Evolutionary conservation across 2,113 vertebrate genomes (phyloP), one percentile per base, ranked within the genome.

Genomic region (Tachysurus fulvidraco): DNA sequence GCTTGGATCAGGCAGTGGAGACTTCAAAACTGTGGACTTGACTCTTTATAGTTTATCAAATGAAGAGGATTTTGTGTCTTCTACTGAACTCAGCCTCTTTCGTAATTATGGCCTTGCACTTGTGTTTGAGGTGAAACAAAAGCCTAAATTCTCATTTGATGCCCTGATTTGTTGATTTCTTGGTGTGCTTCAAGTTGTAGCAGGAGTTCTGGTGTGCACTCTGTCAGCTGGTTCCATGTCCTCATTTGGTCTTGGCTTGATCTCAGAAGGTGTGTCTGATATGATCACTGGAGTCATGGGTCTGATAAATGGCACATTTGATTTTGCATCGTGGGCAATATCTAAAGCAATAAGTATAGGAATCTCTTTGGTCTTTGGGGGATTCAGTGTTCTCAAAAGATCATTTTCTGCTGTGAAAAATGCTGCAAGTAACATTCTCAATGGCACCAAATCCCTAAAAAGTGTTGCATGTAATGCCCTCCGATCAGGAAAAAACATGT

Each of bases 231-330:
- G 90, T 10, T 41, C 79, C 12, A 65, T 84, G 14, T 74, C 78
- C 44, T 44, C 62, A 12, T 74, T 91, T 54, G 86, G 87, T 30
- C 41, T 83, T 54, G 30, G 78, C 17, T 62, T 90, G 17, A 88
- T 91, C 10, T 67, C 74, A 16, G 87, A 90, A 28, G 90, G 90
- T 41, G 83, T 91, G 10, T 85, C 85, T 21, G 90, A 91, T 71
- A 88, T 91, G 71, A 87, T 88, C 13, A 54, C 3, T 28, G 89
- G 90, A 50, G 25, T 86, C 41, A 46, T 73, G 64, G 90, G 89
- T 17, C 89, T 89, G 87, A 86, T 89, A 50, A 85, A 79, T 21
- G 90, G 87, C 2, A 41, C 19, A 25, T 91, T 91, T 83, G 28
- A 25, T 71, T 91, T 89, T 89, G 87, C 84, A 77, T 67, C 87